phyloP scores from a whole-genome alignment of 1,140 invertebrate genomes.

The Zaprionus vittiger region DNA sequence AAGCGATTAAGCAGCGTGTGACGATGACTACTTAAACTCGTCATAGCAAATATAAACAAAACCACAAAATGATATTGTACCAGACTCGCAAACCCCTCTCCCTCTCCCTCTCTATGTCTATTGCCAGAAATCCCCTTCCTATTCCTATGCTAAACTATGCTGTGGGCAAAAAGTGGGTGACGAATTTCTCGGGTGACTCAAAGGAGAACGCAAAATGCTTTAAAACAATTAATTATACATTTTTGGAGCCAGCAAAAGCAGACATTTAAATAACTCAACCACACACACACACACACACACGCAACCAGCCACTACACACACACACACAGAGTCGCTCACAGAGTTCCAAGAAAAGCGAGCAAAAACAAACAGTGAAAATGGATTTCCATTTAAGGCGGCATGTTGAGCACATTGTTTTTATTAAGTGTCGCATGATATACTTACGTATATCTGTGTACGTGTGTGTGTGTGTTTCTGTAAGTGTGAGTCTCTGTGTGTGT shows the following conservation, averaged over 20 bases:
- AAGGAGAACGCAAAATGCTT: conserved; percentile 54
- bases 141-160: not conserved
- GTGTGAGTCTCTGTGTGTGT: conserved; percentile 7
- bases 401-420: conserved; percentile 84
- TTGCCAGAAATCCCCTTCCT: not conserved
- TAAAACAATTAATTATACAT: conserved; percentile 84
- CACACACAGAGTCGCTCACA: conserved; percentile 13
- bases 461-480: conserved; percentile 10
- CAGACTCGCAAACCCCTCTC: not conserved
- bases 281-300: conserved; percentile 20
- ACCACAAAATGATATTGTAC: conserved; percentile 72
- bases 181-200: conserved; percentile 18
- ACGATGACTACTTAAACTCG: conserved; percentile 48
- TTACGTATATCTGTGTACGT: conserved; percentile 22
- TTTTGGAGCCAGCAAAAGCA: conserved; percentile 65
- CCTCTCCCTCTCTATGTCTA: not conserved
- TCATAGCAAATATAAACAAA: conserved; percentile 52
- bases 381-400: conserved; percentile 83
- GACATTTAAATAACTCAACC: conserved; percentile 78
- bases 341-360: conserved; percentile 44
- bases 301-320: conserved; percentile 19
- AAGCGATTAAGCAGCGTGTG: conserved; percentile 61
- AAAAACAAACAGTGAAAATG: conserved; percentile 77
- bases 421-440: conserved; percentile 40
- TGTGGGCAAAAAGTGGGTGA: conserved; percentile 38